Conservation (phyloP, 1,140 invertebrate species). For the Oppia nitens region DNA sequence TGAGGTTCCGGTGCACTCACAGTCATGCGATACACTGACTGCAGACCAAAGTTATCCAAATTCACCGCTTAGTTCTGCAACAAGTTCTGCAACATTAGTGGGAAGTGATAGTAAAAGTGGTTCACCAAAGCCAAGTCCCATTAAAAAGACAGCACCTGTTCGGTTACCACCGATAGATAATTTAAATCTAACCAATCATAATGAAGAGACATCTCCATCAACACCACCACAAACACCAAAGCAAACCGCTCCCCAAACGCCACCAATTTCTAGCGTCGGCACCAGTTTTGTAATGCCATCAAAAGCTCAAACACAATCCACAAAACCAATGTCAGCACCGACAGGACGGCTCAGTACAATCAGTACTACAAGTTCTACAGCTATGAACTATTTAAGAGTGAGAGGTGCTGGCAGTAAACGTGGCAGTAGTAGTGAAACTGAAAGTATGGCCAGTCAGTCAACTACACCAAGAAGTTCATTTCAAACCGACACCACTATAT, state of each 20-base stretch:
- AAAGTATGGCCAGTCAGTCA: slow-evolving; percentile 20
- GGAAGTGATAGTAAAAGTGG: slow-evolving; percentile 26
- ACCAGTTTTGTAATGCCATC: slow-evolving; percentile 12
- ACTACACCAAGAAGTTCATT: slow-evolving; percentile 23
- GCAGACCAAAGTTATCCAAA: slow-evolving; percentile 36
- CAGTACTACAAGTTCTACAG: slow-evolving; percentile 1
- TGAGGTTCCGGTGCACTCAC: slow-evolving; percentile 37
- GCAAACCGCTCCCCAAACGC: slow-evolving; percentile 7
- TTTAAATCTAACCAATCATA: not conserved
- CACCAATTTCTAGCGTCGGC: slow-evolving; percentile 10
- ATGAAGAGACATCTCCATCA: slow-evolving; percentile 17
- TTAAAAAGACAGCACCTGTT: slow-evolving; percentile 3
- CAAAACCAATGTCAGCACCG: slow-evolving; percentile 15
- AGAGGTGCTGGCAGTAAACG: slow-evolving; percentile 21
- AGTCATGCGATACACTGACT: slow-evolving; percentile 37
- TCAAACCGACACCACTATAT: slow-evolving; percentile 25
- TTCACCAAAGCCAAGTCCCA: slow-evolving; percentile 19
- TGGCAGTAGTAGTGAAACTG: slow-evolving; percentile 22
- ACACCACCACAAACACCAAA: slow-evolving; percentile 14
- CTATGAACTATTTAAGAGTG: slow-evolving; percentile 23
- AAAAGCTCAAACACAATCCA: slow-evolving; percentile 7
- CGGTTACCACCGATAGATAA: slow-evolving; percentile 8
- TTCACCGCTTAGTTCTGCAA: slow-evolving; percentile 44
- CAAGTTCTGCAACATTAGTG: slow-evolving; percentile 40
- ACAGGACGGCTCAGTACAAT: slow-evolving; percentile 15